Evolutionary conservation across 2,797 vertebrate species (phyloP), one percentile per base, ranked within the genome.

Genomic region (Miichthys miiuy): DNA sequence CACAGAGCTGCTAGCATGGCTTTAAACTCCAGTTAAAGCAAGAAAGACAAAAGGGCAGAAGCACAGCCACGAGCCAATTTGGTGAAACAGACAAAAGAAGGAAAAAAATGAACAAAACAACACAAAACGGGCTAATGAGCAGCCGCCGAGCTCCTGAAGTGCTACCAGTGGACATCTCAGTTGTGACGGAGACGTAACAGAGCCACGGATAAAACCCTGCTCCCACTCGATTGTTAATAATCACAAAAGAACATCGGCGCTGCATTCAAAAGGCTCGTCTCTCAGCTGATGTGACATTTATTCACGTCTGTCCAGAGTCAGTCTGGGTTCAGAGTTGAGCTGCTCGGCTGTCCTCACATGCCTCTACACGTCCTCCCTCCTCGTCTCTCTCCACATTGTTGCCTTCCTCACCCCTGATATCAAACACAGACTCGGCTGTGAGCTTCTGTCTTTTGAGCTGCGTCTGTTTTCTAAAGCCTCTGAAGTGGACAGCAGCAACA

Each of bases 251-350:
- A 60, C 71, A 54, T 51, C 38, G 25, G 42, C 16, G 1, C 23
- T 23, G 46, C 5, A 3, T 66, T 64, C 20, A 78, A 64, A 57
- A 42, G 60, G 12, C 47, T 61, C 0, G 6, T 46, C 4, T 62
- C 64, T 69, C 51, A 14, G 2, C 58, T 17, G 57, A 10, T 57
- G 44, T 66, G 72, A 75, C 79, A 66, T 80, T 80, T 65, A 38
- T 65, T 52, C 48, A 2, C 54, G 47, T 54, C 67, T 55, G 16
- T 38, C 10, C 18, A 18, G 0, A 38, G n/a, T 50, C 52, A 13
- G 0, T 8, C 21, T 2, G 60, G 51, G 52, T 65, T 64, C 48
- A 56, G 50, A 68, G 27, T 51, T 20, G 38, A 61, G 47, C 42
- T 17, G 30, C 14, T 73, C 12, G 11, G 34, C 34, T 23, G 21